Conservation (phyloP, 2,113 vertebrate genomes). For the Colaptes auratus region DNA sequence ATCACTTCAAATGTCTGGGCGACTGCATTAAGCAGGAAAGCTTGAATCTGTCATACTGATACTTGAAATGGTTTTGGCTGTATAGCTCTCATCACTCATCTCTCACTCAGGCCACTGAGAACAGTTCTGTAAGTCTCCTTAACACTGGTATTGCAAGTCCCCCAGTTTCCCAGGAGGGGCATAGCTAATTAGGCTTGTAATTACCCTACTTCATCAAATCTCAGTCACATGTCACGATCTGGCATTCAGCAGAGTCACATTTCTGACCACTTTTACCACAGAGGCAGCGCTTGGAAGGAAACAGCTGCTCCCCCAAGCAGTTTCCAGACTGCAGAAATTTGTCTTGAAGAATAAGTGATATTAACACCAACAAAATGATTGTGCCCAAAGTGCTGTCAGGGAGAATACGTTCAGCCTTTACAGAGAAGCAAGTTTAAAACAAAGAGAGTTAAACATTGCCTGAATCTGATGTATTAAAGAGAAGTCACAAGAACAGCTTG, state of each 20-base stretch:
- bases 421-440: background rate
- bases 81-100: background rate
- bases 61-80: background rate
- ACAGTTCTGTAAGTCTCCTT: background rate
- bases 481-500: background rate
- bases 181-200: conserved; percentile 25
- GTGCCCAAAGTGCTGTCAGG: background rate
- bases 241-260: conserved; percentile 28
- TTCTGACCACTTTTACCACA: conserved; percentile 15
- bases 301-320: background rate
- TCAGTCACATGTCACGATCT: conserved; percentile 5
- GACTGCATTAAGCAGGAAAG: background rate
- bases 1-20: background rate
- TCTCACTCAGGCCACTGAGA: background rate
- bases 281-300: conserved; percentile 28
- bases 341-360: background rate
- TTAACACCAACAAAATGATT: background rate
- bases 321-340: conserved; percentile 15
- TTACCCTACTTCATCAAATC: background rate
- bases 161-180: background rate
- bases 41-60: background rate
- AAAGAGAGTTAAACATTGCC: background rate
- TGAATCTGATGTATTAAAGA: background rate
- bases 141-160: background rate
- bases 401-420: background rate